Conservation (phyloP, 2,888 invertebrate genomes). For the Philereme vetulata region DNA sequence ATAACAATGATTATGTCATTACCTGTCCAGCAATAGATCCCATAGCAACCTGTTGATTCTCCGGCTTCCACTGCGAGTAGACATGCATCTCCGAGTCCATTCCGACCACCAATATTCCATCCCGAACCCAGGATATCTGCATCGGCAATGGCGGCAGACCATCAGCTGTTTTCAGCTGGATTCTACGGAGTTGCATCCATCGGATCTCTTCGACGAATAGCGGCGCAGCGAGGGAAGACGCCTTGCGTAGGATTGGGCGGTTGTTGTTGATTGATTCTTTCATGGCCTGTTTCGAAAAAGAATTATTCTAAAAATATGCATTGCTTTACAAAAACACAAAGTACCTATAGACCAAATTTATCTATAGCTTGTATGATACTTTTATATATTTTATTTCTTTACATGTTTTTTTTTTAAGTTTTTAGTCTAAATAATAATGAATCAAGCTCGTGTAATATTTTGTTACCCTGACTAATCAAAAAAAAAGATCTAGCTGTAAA, state of each 20-base stretch:
- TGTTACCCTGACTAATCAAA: too few species aligned
- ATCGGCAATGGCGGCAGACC: constrained; percentile 98
- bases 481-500: too few species aligned
- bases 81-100: constrained; percentile 99
- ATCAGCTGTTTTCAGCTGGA: constrained; percentile 96
- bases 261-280: constrained; percentile 93
- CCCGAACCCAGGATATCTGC: constrained; percentile 99
- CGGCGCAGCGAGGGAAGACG: constrained; percentile 95
- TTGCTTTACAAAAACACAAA: not conserved
- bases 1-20: constrained; percentile 3
- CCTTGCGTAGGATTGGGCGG: constrained; percentile 93
- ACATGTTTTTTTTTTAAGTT: not conserved
- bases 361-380: too few species aligned
- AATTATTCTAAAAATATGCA: not conserved
- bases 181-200: constrained; percentile 97
- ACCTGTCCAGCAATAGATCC: constrained; percentile 63
- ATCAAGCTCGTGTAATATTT: too few species aligned
- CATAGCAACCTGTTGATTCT: constrained; percentile 64
- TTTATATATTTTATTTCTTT: not conserved
- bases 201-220: constrained; percentile 96
- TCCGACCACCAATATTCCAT: constrained; percentile 98
- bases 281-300: constrained; percentile 84
- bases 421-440: too few species aligned
- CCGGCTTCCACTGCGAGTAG: constrained; percentile 98
- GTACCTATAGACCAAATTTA: too few species aligned